Base-by-base conservation (phyloP, 2,888 invertebrate species). In the Mythimna albipuncta region DNA sequence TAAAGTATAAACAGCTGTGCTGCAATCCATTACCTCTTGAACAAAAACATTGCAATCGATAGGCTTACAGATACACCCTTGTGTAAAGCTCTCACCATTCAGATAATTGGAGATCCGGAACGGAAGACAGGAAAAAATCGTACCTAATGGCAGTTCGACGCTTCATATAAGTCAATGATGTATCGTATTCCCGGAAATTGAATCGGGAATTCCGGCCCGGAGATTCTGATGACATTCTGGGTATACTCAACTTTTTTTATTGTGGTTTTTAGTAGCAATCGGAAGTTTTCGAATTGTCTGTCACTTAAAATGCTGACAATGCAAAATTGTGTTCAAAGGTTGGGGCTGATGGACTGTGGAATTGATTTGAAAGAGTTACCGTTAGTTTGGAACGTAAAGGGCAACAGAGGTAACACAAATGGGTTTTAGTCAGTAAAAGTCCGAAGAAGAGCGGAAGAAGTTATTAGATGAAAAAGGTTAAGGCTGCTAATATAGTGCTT, bases 181-280 rank as follows among this genome's bases (percentile, higher is more conserved):
- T 65, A 65, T 59, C 69, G 75, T 65, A 58, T 64, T 41, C 67
- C 69, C 80, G 80, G 81, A 81, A 79, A 83, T 81, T 83, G 67
- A 68, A 66, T 71, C 55, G 62, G 84, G 68, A 68, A 79, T 81
- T 81, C 81, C 84, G 84, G 52, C 16, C 50, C 69, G 81, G 67
- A 70, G 59, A 38, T 55, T 26, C 35, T 79, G 61, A 67, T 69
- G 69, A 52, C 58, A 67, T 74, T 74, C 57, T 19, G 69, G 63
- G 79, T 69, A 50, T 65, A 66, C 38, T 11, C 59, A 61, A 32
- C 4, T 44, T 44, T 67, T 52, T 66, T 54, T 83, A 69, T 50
- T 16, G 21, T 44, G 41, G 50, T 54, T 41, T 73, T 62, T 64
- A 61, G 19, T 57, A 65, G 21, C 58, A 32, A 54, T 67, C 52